Evolutionary conservation across 2,888 invertebrate genomes (phyloP).

Genomic region (Eumacrocentrus americanus): DNA sequence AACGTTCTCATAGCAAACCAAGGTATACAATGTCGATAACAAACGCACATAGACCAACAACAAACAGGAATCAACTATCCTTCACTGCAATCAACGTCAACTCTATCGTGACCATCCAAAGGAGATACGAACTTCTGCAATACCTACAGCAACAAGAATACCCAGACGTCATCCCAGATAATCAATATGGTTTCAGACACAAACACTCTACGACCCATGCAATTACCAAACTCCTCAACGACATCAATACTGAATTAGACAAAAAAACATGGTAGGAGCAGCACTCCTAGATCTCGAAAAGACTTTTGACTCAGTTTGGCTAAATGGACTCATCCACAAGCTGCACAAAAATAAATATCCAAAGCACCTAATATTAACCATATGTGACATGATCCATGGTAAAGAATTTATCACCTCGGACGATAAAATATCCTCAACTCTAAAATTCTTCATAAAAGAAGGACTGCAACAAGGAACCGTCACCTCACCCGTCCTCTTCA

Average conservation of each 20-base stretch:
- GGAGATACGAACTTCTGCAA: no score
- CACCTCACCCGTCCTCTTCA: neutral
- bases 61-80: no score
- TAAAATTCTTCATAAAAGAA: neutral
- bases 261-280: constrained; percentile 16
- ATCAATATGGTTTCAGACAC: neutral
- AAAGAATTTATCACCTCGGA: constrained; percentile 22
- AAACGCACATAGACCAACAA: no score
- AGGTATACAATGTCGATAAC: no score
- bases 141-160: no score
- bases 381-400: constrained; percentile 26
- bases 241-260: neutral
- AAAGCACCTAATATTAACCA: constrained; percentile 13
- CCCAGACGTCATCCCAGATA: constrained; percentile 39
- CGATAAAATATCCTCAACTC: neutral
- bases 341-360: constrained; percentile 23
- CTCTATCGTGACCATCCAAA: no score
- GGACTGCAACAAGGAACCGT: neutral
- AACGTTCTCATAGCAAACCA: no score
- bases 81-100: no score
- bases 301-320: constrained; percentile 28
- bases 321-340: constrained; percentile 6
- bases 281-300: constrained; percentile 28
- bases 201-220: constrained; percentile 18
- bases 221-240: constrained; percentile 21